Evolutionary conservation across 1,140 invertebrate species (phyloP).

Genomic region (Drosophila pseudoananassae): DNA sequence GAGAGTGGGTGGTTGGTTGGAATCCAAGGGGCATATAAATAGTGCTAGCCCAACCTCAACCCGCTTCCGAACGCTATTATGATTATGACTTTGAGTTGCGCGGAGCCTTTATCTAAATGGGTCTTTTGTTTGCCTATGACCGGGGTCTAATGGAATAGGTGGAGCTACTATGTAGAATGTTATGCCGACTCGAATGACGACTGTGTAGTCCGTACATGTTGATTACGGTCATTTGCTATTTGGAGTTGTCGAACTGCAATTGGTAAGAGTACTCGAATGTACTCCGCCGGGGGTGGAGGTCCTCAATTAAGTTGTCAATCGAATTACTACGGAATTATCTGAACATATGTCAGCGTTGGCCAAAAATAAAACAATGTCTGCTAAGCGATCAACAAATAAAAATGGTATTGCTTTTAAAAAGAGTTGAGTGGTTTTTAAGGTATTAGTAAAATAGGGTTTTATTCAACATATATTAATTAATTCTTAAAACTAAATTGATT

Average conservation of each 20-base stretch:
- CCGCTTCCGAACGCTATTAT: constrained; percentile 52
- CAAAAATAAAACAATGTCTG: constrained; percentile 9
- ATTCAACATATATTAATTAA: too few species aligned
- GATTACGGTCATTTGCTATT: constrained; percentile 59
- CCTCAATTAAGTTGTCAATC: constrained; percentile 71
- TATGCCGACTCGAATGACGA: not conserved
- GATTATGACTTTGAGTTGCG: constrained; percentile 69
- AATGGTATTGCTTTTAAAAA: not conserved
- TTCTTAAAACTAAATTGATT: too few species aligned
- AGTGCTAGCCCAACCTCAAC: constrained; percentile 37
- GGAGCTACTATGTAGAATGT: not conserved
- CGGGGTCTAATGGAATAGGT: constrained; percentile 2
- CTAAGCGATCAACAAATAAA: constrained; percentile 11
- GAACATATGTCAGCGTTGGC: constrained; percentile 50
- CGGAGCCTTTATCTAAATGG: constrained; percentile 76
- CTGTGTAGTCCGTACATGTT: constrained; percentile 14
- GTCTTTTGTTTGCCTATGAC: constrained; percentile 70
- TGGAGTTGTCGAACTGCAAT: constrained; percentile 30
- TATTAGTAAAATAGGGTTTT: not conserved
- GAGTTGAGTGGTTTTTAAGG: not conserved
- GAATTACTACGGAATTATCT: constrained; percentile 41
- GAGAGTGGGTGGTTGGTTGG: not conserved
- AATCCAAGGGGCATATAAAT: constrained; percentile 52
- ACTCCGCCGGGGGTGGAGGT: constrained; percentile 21
- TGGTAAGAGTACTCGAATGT: constrained; percentile 13